Conservation (phyloP, 1,140 invertebrate species). For the Lutraria rhynchaena region DNA sequence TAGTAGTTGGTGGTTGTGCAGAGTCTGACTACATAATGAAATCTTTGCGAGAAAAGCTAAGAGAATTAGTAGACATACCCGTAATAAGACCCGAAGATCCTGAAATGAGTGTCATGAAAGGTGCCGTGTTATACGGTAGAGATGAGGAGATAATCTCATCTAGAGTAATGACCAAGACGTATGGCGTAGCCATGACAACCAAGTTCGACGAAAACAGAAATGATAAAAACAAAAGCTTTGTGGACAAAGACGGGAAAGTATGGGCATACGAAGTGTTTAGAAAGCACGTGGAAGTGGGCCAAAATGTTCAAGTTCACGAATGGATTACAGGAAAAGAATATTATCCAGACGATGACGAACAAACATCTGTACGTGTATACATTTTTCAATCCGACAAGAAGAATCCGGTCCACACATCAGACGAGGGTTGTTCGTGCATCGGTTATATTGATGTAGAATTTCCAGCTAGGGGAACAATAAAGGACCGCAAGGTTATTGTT, state of each 20-base stretch:
- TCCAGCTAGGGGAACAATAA: background rate
- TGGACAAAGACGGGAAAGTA: background rate
- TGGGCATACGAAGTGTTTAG: constrained; percentile 12
- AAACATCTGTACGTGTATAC: background rate
- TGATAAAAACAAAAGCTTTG: background rate
- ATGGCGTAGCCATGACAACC: constrained; percentile 3
- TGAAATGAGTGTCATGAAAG: constrained; percentile 1
- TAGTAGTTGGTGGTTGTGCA: constrained; percentile 18
- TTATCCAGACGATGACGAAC: background rate
- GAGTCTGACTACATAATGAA: background rate
- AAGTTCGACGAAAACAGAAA: background rate
- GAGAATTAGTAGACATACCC: background rate
- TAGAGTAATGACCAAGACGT: background rate
- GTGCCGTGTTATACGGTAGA: constrained; percentile 11
- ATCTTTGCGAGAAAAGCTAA: background rate
- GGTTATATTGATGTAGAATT: constrained; percentile 8
- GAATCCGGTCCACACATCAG: background rate
- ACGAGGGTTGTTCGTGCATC: background rate
- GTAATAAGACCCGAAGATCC: background rate
- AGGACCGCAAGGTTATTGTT: background rate
- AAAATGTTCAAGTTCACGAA: background rate
- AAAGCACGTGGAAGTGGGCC: background rate
- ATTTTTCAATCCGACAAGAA: constrained; percentile 8
- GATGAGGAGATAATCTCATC: background rate
- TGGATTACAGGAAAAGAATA: background rate